Evolutionary conservation across 2,797 vertebrate species (phyloP).

Genomic region (Alfaro cultratus): DNA sequence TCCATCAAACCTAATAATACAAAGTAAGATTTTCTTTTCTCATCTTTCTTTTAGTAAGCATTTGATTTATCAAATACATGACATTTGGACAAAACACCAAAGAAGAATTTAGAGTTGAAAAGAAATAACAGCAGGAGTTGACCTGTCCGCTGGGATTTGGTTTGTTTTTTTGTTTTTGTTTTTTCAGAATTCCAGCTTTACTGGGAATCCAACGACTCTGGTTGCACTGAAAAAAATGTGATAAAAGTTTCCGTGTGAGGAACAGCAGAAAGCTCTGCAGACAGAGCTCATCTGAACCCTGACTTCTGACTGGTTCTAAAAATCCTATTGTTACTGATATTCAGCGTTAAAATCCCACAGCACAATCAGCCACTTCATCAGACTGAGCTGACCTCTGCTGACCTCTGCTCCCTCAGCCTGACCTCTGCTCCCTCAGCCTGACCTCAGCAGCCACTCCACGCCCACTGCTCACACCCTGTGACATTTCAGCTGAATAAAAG

Average conservation of each 20-base stretch:
- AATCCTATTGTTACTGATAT: slow-evolving; percentile 41
- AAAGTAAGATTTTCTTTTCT: background rate
- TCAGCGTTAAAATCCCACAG: slow-evolving; percentile 24
- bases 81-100: background rate
- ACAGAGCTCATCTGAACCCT: slow-evolving; percentile 34
- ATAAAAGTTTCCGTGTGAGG: slow-evolving; percentile 4
- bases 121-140: background rate
- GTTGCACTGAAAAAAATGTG: background rate
- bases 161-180: no score
- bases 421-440: slow-evolving; percentile 35
- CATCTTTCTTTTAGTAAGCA: background rate
- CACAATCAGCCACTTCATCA: slow-evolving; percentile 69
- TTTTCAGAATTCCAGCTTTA: background rate
- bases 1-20: background rate
- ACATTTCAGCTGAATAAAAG: slow-evolving; percentile 61
- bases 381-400: slow-evolving; percentile 47
- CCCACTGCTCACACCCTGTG: slow-evolving; percentile 32
- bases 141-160: background rate
- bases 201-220: background rate
- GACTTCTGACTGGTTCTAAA: slow-evolving; percentile 50
- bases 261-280: slow-evolving; percentile 14
- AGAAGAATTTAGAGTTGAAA: background rate
- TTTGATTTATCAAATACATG: background rate
- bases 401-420: no score
- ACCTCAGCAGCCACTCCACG: slow-evolving; percentile 33